Conservation (phyloP, 37 sponge, comb jelly and placozoan genomes). For the Ephydatia muelleri region DNA sequence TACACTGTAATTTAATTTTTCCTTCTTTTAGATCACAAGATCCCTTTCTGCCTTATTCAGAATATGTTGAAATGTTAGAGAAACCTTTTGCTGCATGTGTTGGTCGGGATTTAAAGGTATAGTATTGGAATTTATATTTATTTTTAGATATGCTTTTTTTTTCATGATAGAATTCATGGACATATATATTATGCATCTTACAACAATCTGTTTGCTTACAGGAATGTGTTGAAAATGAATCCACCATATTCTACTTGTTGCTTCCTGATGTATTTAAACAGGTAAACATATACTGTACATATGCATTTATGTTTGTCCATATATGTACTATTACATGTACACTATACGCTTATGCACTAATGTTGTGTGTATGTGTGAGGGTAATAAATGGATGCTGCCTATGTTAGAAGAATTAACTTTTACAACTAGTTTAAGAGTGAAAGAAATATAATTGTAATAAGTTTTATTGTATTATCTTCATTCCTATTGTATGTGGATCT, state of each 20-base stretch:
- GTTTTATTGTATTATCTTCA: too few relatives aligned
- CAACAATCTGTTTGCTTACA: background rate
- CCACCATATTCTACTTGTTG: constrained; percentile 35
- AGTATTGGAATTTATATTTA: too few relatives aligned
- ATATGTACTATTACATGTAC: background rate
- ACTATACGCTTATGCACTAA: too few relatives aligned
- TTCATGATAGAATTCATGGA: background rate
- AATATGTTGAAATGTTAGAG: background rate
- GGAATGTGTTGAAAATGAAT: constrained; percentile 59
- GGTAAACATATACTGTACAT: constrained; percentile 19
- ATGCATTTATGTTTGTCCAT: background rate
- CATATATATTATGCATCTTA: background rate
- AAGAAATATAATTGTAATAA: too few relatives aligned
- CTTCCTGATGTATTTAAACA: constrained; percentile 54
- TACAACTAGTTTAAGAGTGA: too few relatives aligned
- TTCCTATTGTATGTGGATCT: too few relatives aligned
- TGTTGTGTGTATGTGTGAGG: too few relatives aligned
- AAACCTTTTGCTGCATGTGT: background rate
- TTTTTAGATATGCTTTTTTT: background rate
- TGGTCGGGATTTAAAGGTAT: background rate
- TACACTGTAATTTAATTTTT: background rate
- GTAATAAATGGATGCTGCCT: too few relatives aligned
- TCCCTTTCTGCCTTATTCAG: background rate
- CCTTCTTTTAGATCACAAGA: background rate
- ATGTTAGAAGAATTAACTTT: too few relatives aligned